Base-by-base conservation (phyloP, 2,797 vertebrate genomes). In the Prunella strophiata region DNA sequence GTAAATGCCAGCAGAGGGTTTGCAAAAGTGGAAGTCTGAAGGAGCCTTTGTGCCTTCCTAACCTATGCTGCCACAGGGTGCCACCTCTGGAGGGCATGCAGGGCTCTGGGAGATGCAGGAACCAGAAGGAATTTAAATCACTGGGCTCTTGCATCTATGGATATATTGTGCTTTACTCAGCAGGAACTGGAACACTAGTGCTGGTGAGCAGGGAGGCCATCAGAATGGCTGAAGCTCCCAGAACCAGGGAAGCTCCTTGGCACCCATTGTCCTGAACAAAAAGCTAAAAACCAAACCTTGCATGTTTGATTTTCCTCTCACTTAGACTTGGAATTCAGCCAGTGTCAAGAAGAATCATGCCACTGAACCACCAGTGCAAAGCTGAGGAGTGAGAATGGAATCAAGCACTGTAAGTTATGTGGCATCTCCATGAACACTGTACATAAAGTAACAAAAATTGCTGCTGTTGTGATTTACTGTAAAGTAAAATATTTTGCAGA, bases 41-140 rank as follows among this genome's bases (percentile, higher is more conserved):
- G 42, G 58, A 88, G 59, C 22, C 52, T 21, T 42, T 67, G 80
- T 96, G 92, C 94, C 94, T 96, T 95, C 45, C 54, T 66, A 38
- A 51, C 2, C 2, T 48, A 52, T 21, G 7, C 34, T 70, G 36
- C 12, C 59, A 52, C 58, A 58, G 10, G n/a, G 80, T 91, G 77
- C 77, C 78, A 47, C 23, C 26, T 54, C 29, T 76, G 75, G 19
- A 73, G 63, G 47, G 66, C 52, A 6, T 0, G 0, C 42, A 74
- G 50, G 50, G 66, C 40, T 82, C 17, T 21, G 16, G 47, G 20
- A 91, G 30, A 22, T 47, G 62, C 81, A 73, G 72, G 22, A 81
- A 62, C 10, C 10, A 88, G 63, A 74, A 80, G 58, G 62, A 84
- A 75, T 62, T 59, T 81, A 65, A 68, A 36, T 88, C 68, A 38